Evolutionary conservation across 2,888 invertebrate species (phyloP), one percentile per base, ranked within the genome.

Genomic region (Himalopsyche kuldschensis): DNA sequence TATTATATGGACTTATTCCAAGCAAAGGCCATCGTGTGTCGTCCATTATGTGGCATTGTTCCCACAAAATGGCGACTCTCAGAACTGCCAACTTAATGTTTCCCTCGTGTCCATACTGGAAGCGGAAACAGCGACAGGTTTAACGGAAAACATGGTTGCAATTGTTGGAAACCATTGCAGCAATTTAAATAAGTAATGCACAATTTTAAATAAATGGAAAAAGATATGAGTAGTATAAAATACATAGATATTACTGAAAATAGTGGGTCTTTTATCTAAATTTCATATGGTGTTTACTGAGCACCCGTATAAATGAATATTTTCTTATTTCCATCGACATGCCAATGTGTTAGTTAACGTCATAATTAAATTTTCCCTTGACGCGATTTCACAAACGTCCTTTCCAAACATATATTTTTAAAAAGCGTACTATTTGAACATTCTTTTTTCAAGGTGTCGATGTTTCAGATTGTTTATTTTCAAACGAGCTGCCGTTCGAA

Each of bases 31-130:
- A 47, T 75, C 47, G 76, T 76, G 81, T 35, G 76, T 75, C 32
- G 81, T 75, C 81, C 81, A 81, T 81, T 81, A 55, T 81, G 76
- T 46, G 41, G 32, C 75, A 81, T 76, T 75, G 80, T 81, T 75
- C 31, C 24, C 35, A 77, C 81, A 81, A 81, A 48, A 81, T 81
- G 81, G 81, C 81, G 48, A 32, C 81, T 32, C 75, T 46, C 46
- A 24, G 47, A 30, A 27, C 76, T 48, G 81, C 81, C 76, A 76
- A 76, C 81, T 31, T 81, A 76, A 81, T 76, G 81, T 76, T 24
- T 76, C 81, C 81, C 81, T 24, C 55, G 48, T n/a, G 76, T 76
- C 32, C 30, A 69, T 11, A 69, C 75, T 47, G 41, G 31, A 80
- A 46, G 80, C 81, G 31, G 47, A n/a, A 76, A 76, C 48, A 11